Evolutionary conservation across 2,113 vertebrate species (phyloP).

Genomic region (Orycteropus afer): DNA sequence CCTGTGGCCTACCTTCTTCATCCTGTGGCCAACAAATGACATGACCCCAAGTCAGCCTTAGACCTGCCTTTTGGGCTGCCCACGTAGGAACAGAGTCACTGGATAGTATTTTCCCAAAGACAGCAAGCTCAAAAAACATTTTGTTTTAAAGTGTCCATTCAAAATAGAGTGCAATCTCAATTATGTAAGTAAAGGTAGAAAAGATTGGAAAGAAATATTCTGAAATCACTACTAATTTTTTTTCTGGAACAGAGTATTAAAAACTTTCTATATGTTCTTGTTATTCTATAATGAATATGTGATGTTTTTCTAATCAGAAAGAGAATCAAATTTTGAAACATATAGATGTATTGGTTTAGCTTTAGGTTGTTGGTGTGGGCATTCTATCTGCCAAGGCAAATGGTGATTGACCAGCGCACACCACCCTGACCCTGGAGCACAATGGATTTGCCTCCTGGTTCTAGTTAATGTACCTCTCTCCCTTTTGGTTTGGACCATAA

Average conservation of each 20-base stretch:
- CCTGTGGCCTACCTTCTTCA: background rate
- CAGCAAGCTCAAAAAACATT: background rate
- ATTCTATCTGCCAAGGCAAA: background rate
- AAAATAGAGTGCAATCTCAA: background rate
- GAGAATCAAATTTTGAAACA: background rate
- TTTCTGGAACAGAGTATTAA: background rate
- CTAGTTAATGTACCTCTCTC: background rate
- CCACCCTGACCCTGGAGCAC: background rate
- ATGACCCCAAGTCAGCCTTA: fast-evolving
- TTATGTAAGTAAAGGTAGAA: background rate
- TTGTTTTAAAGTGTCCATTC: background rate
- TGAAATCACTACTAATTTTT: background rate
- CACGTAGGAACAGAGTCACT: background rate
- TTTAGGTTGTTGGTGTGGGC: background rate
- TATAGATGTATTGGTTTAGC: background rate
- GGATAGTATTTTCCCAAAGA: background rate
- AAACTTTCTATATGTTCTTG: background rate
- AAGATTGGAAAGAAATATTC: background rate
- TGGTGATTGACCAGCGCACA: fast-evolving
- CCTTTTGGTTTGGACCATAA: background rate
- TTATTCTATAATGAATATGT: background rate
- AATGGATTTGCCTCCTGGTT: background rate
- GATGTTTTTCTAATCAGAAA: slow-evolving; percentile 1
- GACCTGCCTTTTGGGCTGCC: background rate
- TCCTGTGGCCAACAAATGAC: background rate